A percentile compares a stretch with the other conserved stretches of the same genome.
Conservation (phyloP, 2,888 invertebrate genomes). For the Abrostola tripartita region DNA sequence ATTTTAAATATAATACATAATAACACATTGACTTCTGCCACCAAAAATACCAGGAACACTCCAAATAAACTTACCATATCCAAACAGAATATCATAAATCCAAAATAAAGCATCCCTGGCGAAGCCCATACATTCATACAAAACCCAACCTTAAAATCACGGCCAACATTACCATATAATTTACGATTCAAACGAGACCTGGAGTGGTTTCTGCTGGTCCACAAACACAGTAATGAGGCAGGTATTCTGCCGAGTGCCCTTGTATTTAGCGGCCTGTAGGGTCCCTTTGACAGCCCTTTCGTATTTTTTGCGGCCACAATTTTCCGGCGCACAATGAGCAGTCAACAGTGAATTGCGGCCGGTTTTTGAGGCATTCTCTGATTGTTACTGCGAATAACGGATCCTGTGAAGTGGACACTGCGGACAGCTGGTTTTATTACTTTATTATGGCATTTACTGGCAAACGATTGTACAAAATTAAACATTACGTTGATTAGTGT, state of each 20-base stretch:
- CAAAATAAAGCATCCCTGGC: background rate
- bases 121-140: background rate
- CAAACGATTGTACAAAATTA: no score
- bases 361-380: constrained; percentile 8
- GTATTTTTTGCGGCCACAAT: constrained; percentile 10
- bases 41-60: no score
- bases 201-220: constrained; percentile 25
- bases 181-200: constrained; percentile 15
- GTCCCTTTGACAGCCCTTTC: constrained; percentile 39
- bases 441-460: no score
- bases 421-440: background rate
- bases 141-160: background rate
- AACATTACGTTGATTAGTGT: no score
- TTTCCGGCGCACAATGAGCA: constrained; percentile 29
- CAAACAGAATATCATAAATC: background rate
- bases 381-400: constrained; percentile 4
- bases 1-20: no score
- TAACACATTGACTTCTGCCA: no score
- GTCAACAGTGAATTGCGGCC: constrained; percentile 11
- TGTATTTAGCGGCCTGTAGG: constrained; percentile 38
- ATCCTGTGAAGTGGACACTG: background rate
- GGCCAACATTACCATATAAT: constrained; percentile 2
- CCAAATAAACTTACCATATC: background rate
- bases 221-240: constrained; percentile 49
- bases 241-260: constrained; percentile 41